Base-by-base conservation (phyloP, 2,888 invertebrate species). In the Macrophya alboannulata region DNA sequence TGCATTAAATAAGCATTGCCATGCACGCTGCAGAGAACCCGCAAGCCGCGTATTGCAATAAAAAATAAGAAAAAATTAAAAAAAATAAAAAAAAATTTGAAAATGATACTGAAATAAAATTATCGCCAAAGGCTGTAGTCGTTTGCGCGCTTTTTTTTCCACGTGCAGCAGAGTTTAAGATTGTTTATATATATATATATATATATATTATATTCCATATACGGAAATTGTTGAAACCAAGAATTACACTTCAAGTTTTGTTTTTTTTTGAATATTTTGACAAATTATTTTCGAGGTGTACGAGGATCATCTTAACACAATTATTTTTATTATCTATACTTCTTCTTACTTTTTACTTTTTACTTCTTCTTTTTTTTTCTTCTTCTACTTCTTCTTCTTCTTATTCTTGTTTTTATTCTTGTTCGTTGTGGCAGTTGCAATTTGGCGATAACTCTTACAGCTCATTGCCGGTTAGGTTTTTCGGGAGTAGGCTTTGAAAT, bases 371-470 rank as follows among this genome's bases (percentile, higher is more conserved):
- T 31, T 37, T 25, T 37, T 37, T 10, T 37, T 37, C 68, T 68
- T 68, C 31, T 31, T 15, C 4, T 31, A 31, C 15, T 37, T 68
- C 37, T 37, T 68, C 15, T 68, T 25, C 1, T 37, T 25, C 10
- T 65, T 65, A 0, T 65, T 65, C 21, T 65, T 65, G 12, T 31
- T 12, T 0, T 31, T 65, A 1, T 9, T 72, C 3, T 72, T 74
- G 0, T 74, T 45, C 45, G 45, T 45, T 45, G n/a, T 21, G 72
- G 72, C 72, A 45, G 72, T 74, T 74, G 72, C 72, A 74, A 74
- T 74, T 74, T 21, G 72, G 21, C 72, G 45, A 45, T 43, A 45
- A 43, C 21, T 74, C n/a, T 45, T n/a, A 45, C 25, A 12, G 45
- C 45, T 74, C 72, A 37, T 68, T 68, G 37, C 37, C 68, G 68